Evolutionary conservation across 2,797 vertebrate genomes (phyloP).

Genomic region (Diplodus sargus): DNA sequence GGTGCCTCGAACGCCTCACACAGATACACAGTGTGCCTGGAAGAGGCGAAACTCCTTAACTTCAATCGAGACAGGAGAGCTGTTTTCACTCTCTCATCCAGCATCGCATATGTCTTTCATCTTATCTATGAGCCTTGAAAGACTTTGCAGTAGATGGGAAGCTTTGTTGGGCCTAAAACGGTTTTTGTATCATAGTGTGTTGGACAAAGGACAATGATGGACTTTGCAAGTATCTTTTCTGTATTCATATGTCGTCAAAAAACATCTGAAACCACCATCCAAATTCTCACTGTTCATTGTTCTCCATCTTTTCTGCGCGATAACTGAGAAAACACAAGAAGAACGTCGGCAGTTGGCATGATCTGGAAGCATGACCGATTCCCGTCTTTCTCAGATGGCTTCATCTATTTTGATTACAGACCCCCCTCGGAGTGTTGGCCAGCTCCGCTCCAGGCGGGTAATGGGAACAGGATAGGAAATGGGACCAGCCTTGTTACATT

Average conservation of each 20-base stretch:
- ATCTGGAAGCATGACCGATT: constrained; percentile 52
- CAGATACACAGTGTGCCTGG: constrained; percentile 15
- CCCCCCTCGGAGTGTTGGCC: constrained; percentile 54
- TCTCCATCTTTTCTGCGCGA: constrained; percentile 2
- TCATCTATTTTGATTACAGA: constrained; percentile 68
- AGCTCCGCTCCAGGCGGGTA: constrained; percentile 53
- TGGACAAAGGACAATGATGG: not conserved
- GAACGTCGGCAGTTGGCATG: not conserved
- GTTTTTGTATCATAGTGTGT: not conserved
- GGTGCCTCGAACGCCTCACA: constrained; percentile 19
- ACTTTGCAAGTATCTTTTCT: not conserved
- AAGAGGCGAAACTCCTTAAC: constrained; percentile 25
- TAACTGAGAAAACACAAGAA: not conserved
- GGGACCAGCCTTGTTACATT: constrained; percentile 42
- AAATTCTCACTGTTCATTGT: constrained; percentile 8
- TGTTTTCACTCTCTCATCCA: constrained; percentile 37
- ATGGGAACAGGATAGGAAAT: constrained; percentile 53
- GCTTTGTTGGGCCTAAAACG: constrained; percentile 13
- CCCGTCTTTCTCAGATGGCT: constrained; percentile 44
- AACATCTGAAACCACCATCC: constrained; percentile 3
- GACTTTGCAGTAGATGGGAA: constrained; percentile 17
- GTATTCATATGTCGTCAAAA: not conserved
- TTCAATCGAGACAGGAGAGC: constrained; percentile 27
- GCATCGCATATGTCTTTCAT: constrained; percentile 44
- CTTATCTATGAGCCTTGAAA: constrained; percentile 41